Evolutionary conservation across 2,888 invertebrate species (phyloP), one percentile per base, ranked within the genome.

Genomic region (Therioaphis trifolii): DNA sequence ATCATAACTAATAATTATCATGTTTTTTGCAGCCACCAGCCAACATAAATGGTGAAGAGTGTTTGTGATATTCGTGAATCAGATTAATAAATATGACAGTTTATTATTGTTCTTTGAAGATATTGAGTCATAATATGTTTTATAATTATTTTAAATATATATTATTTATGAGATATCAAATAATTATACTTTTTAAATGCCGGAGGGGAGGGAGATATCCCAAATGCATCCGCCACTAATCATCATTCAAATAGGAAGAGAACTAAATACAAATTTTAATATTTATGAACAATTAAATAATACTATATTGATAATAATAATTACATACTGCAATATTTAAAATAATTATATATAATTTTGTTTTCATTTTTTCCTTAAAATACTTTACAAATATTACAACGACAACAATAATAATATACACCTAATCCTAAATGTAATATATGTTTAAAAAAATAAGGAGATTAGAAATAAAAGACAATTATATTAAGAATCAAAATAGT

Each of bases 201-300:
- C n/a, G n/a, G n/a, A n/a, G n/a, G n/a, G n/a, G n/a, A n/a, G n/a
- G n/a, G n/a, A n/a, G n/a, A n/a, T n/a, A n/a, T n/a, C n/a, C n/a
- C n/a, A n/a, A n/a, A n/a, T n/a, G n/a, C n/a, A n/a, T n/a, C n/a
- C n/a, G n/a, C n/a, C n/a, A n/a, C n/a, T n/a, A n/a, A n/a, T n/a
- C 3, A 29, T n/a, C 5, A 27, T 29, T 29, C 1, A 15, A n/a
- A 29, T 74, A 15, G 11, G 15, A 21, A 68, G 52, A 40, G 68
- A 40, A 52, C 68, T n/a, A 55, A 78, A 78, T 68, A 55, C 46
- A 77, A 49, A 35, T 35, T 52, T 21, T 49, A 79, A 55, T 43
- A 69, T 27, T 79, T 55, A 79, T 14, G 78, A 79, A 79, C 78
- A 79, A n/a, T 79, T 79, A 79, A 79, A 79, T 79, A 79, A 79